Base-by-base conservation (phyloP, 1,140 invertebrate species). In the Adoxophyes honmai region DNA sequence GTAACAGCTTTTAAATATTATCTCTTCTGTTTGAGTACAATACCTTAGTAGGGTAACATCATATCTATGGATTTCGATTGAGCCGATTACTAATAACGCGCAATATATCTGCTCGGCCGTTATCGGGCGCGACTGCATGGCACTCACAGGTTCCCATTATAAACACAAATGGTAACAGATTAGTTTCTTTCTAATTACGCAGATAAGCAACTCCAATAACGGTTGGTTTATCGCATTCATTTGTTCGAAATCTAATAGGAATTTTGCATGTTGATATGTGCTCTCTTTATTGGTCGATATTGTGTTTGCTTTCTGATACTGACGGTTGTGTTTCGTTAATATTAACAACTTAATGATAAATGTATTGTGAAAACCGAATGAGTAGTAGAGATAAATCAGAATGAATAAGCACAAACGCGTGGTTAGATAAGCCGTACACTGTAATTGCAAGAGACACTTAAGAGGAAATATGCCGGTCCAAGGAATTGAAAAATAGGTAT, bases 161-260 rank as follows among this genome's bases (percentile, higher is more conserved):
- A 78, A 82, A 83, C 72, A 79, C 75, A 79, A 88, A 88, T 85
- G 75, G 75, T 86, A 72, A 82, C 81, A 88, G 85, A 81, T 88
- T 86, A 85, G 80, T 88, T 75, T 78, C 64, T 84, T 88, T 85
- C 83, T 85, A 88, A 88, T 88, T 86, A 88, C 85, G 73, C 62
- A 78, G 85, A 86, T 88, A 86, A 86, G 80, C 70, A 60, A 78
- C 74, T 81, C 66, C 83, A 86, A 86, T 88, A 88, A 84, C 78
- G 78, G 80, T 78, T 69, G 71, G 74, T 83, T 86, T 86, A 88
- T 88, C 83, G 80, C 72, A 81, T 84, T 75, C 77, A 74, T 86
- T 84, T 78, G 77, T 86, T 85, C 75, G 70, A 83, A 88, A 86
- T 88, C 83, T 88, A 88, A 88, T 88, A 86, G 81, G 81, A 81